Evolutionary conservation across 2,797 vertebrate species (phyloP).

Genomic region (Liparis tanakae): DNA sequence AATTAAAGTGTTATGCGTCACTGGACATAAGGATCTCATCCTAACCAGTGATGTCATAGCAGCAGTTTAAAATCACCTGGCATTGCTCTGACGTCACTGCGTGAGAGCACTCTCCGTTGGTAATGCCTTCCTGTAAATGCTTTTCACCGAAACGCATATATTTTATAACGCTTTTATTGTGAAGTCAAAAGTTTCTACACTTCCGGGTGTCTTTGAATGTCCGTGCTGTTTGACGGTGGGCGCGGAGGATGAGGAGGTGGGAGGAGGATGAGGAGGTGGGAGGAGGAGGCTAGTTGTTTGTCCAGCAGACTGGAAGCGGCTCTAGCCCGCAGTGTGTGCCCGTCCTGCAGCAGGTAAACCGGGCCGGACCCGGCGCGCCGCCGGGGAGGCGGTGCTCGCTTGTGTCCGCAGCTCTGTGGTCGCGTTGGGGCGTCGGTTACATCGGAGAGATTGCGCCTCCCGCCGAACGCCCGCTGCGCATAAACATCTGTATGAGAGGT

Average conservation of each 20-base stretch:
- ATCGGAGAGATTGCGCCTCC: constrained; percentile 60
- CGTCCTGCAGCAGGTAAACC: constrained; percentile 40
- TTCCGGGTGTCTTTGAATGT: constrained; percentile 25
- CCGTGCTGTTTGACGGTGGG: constrained; percentile 29
- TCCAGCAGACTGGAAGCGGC: constrained; percentile 36
- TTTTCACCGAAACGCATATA: neutral
- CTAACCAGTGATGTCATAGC: constrained; percentile 35
- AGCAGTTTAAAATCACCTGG: neutral
- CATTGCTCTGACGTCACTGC: constrained; percentile 15
- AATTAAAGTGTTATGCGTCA: neutral
- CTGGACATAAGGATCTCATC: constrained; percentile 37
- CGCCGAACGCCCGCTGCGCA: constrained; percentile 28
- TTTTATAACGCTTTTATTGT: constrained; percentile 49
- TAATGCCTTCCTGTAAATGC: neutral
- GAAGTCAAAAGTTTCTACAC: constrained; percentile 11
- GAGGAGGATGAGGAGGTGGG: constrained; percentile 18
- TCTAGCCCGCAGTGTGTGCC: constrained; percentile 29
- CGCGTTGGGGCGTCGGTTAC: constrained; percentile 34
- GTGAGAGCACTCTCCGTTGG: neutral
- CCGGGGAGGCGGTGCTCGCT: constrained; percentile 50
- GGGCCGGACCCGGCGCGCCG: constrained; percentile 14
- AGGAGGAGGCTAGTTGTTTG: constrained; percentile 23
- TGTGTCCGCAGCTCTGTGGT: constrained; percentile 52
- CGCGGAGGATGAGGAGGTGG: constrained; percentile 30
- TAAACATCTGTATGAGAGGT: constrained; percentile 24